A percentile compares a stretch with the other conserved stretches of the same genome.
phyloP scores from a whole-genome alignment of 2,797 vertebrate genomes.

The Falco rusticolus region DNA sequence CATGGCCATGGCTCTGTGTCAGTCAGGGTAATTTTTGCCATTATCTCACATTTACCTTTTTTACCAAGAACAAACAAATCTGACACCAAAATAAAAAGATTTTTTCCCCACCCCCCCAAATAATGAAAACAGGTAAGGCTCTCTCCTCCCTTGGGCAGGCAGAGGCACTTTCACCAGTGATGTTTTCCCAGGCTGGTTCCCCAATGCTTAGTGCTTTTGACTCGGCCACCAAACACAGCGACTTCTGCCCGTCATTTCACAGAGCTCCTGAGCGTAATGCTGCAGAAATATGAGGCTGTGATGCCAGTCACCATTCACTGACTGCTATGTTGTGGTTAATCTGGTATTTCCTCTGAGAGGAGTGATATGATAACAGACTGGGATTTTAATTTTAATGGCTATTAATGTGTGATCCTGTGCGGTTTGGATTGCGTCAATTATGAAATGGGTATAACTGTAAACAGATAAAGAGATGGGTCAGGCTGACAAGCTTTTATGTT shows the following conservation, averaged over 20 bases:
- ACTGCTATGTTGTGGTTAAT: not conserved
- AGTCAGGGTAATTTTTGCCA: not conserved
- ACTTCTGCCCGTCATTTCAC: not conserved
- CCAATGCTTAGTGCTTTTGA: not conserved
- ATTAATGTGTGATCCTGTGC: not conserved
- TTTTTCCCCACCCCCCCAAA: not conserved
- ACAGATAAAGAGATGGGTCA: not conserved
- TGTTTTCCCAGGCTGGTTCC: not conserved
- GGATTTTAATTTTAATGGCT: not conserved
- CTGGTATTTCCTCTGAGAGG: not conserved
- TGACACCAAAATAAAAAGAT: not conserved
- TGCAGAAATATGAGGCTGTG: not conserved
- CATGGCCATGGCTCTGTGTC: not conserved
- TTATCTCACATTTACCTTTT: not conserved
- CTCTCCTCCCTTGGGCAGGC: not conserved
- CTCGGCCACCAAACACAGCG: rapidly evolving
- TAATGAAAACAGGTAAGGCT: not conserved
- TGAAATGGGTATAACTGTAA: not conserved
- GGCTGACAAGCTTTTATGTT: not conserved
- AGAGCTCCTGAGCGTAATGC: not conserved
- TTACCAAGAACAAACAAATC: not conserved
- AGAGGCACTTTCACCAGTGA: not conserved
- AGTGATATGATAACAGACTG: not conserved
- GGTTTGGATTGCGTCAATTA: not conserved
- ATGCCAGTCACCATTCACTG: not conserved